These are phyloP conservation scores for Tromatobia lineatoria DNA, from an alignment of 2,888 invertebrate species.

Conservation along the genomic window DNA sequence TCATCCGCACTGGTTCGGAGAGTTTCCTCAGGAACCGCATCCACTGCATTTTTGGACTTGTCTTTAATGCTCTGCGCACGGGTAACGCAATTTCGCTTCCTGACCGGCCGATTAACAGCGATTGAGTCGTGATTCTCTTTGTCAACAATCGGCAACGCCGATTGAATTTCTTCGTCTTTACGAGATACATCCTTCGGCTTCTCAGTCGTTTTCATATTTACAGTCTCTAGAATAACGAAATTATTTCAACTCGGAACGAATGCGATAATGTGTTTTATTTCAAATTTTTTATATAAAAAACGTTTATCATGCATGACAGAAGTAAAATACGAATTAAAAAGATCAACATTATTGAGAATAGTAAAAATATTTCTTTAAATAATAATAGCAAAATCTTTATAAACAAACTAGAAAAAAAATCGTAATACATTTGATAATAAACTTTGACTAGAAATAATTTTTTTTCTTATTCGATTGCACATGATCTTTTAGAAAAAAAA, in stretches of 20 bases:
- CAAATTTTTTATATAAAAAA: no score
- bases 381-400: no score
- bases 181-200: background rate
- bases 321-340: no score
- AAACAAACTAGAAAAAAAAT: no score
- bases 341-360: no score
- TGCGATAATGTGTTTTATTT: no score
- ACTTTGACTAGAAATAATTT: no score
- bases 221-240: slow-evolving; percentile 38
- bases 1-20: background rate
- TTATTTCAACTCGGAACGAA: background rate
- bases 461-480: no score
- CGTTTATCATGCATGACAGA: no score
- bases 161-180: background rate
- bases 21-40: slow-evolving; percentile 11
- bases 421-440: no score
- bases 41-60: slow-evolving; percentile 17
- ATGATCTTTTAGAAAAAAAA: no score
- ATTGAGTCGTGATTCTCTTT: slow-evolving; percentile 59
- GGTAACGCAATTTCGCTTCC: slow-evolving; percentile 69
- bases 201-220: slow-evolving; percentile 35
- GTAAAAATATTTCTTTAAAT: no score
- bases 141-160: slow-evolving; percentile 1
- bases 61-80: slow-evolving; percentile 46
- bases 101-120: slow-evolving; percentile 64